Evolutionary conservation across 2,797 vertebrate species (phyloP), one percentile per base, ranked within the genome.

Genomic region (Paguma larvata): DNA sequence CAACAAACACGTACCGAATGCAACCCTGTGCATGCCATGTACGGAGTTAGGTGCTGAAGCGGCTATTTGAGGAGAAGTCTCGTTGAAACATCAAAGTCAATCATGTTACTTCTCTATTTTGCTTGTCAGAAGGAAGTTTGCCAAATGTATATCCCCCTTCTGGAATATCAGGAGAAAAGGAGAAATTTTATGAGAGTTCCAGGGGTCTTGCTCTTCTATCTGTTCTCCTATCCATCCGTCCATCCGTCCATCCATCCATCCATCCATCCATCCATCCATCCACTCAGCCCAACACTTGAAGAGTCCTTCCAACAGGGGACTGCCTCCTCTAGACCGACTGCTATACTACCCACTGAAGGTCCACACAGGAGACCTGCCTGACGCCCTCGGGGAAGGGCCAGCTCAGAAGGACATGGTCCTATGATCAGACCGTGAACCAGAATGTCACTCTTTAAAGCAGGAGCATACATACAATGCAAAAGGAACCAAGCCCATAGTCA

Each of bases 41-140:
- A 46, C 19, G 46, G 30, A 5, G 10, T 38, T 27, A 65, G 51
- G 83, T 25, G 59, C 51, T 18, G 25, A 72, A 62, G 38, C 63
- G 44, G 11, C 44, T 8, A 46, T 8, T 4, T 5, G 30, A 72
- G 56, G 65, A 80, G 23, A 68, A 63, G 62, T 46, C 86, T 95
- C 78, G 30, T 5, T 63, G 68, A 63, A 85, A 30, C 27, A 7
- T 73, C 63, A 75, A 44, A 78, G 62, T 46, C 44, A 82, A 82
- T 92, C 53, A 27, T 3, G 30, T 32, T 32, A 25, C 93, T 77
- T 90, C 44, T 93, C 72, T 65, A 2, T 78, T 72, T 75, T 85
- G 72, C 51, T 63, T 87, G 30, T 85, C 77, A 78, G 38, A 89
- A 95, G 79, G 84, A 88, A 89, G 92, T n/a, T 72, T 86, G 32